Evolutionary conservation across 2,113 vertebrate species (phyloP), one percentile per base, ranked within the genome.

Genomic region (Heterotilapia buettikoferi): DNA sequence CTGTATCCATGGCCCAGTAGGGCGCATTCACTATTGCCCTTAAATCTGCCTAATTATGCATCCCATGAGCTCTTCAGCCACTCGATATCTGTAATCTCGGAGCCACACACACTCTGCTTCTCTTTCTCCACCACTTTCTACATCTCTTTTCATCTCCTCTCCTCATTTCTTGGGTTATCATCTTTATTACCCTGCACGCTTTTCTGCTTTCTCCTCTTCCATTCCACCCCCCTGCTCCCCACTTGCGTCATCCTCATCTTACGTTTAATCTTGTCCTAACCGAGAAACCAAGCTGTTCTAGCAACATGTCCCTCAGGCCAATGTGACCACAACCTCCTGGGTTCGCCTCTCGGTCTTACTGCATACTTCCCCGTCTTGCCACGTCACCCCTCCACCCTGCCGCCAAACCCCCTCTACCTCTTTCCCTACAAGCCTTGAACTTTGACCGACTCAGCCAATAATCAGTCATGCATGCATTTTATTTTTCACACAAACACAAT

Each of bases 1-100:
- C 88, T 91, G 93, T 68, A 92, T 88, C 90, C 88, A 79, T 6
- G 40, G 89, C 92, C 92, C 94, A 89, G 81, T 85, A 86, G 81
- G 91, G 84, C 43, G 61, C 66, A 8, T 71, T 94, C 38, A 13
- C 86, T 68, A 88, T 92, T 90, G 84, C 90, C 90, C 89, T 92
- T 89, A 92, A 93, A 95, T 94, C 95, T 93, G 86, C 83, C 87
- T 95, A 95, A 96, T 96, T 94, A 96, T 76, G 88, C 93, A 84
- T 94, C 91, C 93, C 93, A 84, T 95, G 90, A 91, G 86, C 87
- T 91, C 87, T 63, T 83, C 88, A 91, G 83, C 88, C 63, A 79
- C 89, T 91, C 71, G 84, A 93, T 94, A 92, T 82, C 88, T 90
- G 91, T 92, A 88, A 90, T 92, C 92, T 86, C 73, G 1, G 76